A percentile compares a stretch with the other conserved stretches of the same genome.
Evolutionary conservation across 1,140 invertebrate genomes (phyloP).

Genomic region (Leptopilina boulardi): DNA sequence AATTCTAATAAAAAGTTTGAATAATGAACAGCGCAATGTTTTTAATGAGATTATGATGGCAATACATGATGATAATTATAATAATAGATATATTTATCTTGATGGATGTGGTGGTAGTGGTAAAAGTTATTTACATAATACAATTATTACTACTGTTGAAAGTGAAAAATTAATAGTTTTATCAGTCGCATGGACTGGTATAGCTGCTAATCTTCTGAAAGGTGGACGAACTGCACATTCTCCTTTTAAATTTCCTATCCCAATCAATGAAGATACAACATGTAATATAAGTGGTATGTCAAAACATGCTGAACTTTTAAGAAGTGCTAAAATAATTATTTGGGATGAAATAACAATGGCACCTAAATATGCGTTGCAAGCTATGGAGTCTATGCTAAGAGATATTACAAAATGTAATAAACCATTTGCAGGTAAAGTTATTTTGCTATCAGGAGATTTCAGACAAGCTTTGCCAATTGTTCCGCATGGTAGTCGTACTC

Average conservation of each 20-base stretch:
- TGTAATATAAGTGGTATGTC: slow-evolving; percentile 40
- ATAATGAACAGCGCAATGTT: not conserved
- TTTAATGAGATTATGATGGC: not conserved
- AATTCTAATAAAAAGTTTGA: not conserved
- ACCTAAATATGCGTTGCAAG: too few relatives aligned
- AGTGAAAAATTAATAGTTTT: slow-evolving; percentile 22
- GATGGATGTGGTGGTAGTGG: slow-evolving; percentile 56
- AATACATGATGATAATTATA: not conserved
- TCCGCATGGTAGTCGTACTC: too few relatives aligned
- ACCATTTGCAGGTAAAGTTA: too few relatives aligned
- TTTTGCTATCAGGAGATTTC: too few relatives aligned
- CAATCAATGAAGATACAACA: slow-evolving; percentile 34
- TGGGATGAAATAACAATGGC: too few relatives aligned
- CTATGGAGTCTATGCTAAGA: too few relatives aligned
- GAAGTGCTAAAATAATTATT: slow-evolving; percentile 37
- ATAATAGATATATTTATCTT: slow-evolving; percentile 47
- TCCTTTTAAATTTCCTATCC: slow-evolving; percentile 57
- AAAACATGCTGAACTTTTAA: slow-evolving; percentile 31
- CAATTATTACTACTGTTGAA: slow-evolving; percentile 42
- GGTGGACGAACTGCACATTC: slow-evolving; percentile 57
- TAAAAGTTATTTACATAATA: slow-evolving; percentile 58
- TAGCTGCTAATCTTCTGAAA: too few relatives aligned
- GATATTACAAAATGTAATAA: too few relatives aligned
- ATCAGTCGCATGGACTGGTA: too few relatives aligned
- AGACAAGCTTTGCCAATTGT: too few relatives aligned